phyloP scores from a whole-genome alignment of 2,797 vertebrate genomes.

The Karalla daura region DNA sequence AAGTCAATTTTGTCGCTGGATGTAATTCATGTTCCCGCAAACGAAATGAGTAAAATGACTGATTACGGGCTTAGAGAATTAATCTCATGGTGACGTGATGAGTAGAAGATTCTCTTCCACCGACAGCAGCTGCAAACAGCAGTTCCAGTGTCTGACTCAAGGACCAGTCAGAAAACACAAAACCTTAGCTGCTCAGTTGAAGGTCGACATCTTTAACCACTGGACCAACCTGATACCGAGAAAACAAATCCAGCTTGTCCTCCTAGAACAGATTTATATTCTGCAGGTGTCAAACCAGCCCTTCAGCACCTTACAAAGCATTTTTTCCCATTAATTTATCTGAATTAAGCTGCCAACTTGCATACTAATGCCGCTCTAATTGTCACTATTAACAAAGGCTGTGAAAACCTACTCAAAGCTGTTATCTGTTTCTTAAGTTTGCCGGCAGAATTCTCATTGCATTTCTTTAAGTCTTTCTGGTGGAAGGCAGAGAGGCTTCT shows the following conservation, averaged over 20 bases:
- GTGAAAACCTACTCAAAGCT: conserved; percentile 18
- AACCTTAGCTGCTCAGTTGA: conserved; percentile 19
- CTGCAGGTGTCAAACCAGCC: conserved; percentile 17
- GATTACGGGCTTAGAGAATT: conserved; percentile 34
- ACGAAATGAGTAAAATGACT: conserved; percentile 40
- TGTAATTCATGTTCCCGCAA: conserved; percentile 31
- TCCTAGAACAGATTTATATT: conserved; percentile 55
- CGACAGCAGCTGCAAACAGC: neutral
- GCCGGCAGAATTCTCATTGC: conserved; percentile 4
- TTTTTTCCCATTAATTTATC: conserved; percentile 32
- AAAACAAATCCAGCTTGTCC: conserved; percentile 21
- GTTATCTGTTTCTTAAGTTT: conserved; percentile 47
- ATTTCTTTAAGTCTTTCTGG: conserved; percentile 28
- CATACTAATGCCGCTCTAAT: conserved; percentile 60
- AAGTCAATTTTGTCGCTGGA: conserved; percentile 18
- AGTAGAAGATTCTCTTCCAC: neutral
- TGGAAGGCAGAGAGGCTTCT: conserved; percentile 8
- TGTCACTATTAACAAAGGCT: conserved; percentile 55
- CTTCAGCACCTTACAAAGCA: conserved; percentile 4
- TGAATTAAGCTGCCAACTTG: conserved; percentile 43
- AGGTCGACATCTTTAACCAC: conserved; percentile 17
- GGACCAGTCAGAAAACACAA: conserved; percentile 22
- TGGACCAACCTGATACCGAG: neutral
- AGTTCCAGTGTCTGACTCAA: conserved; percentile 33
- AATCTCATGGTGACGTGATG: conserved; percentile 8